Evolutionary conservation across 2,113 vertebrate genomes (phyloP).

Genomic region (Plestiodon gilberti): DNA sequence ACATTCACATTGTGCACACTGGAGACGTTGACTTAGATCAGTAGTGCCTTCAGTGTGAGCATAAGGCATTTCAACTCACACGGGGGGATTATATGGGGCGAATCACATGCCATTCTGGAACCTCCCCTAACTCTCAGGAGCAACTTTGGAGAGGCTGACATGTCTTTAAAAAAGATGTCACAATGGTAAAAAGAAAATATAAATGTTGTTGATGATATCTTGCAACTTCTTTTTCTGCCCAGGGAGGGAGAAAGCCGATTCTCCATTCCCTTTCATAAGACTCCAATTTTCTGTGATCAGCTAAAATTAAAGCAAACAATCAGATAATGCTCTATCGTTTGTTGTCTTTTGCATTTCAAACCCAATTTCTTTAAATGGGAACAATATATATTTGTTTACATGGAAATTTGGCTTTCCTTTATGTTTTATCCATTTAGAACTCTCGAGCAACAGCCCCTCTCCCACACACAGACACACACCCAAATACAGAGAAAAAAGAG

Average conservation of each 20-base stretch:
- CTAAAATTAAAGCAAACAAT: not conserved
- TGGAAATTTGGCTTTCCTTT: conserved; percentile 50
- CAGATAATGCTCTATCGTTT: not conserved
- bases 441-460: conserved; percentile 33
- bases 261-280: conserved; percentile 41
- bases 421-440: conserved; percentile 40
- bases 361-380: conserved; percentile 1
- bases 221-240: conserved; percentile 44
- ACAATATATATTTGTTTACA: conserved; percentile 40
- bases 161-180: not conserved
- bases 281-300: not conserved
- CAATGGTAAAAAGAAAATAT: conserved; percentile 16
- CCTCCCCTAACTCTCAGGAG: too few relatives aligned
- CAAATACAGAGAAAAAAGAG: conserved; percentile 35
- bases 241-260: not conserved
- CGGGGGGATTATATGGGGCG: not conserved
- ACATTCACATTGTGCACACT: not conserved
- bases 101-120: not conserved
- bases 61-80: not conserved
- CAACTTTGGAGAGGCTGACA: not conserved
- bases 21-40: not conserved
- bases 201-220: conserved; percentile 52
- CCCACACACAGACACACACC: conserved; percentile 4
- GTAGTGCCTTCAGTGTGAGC: not conserved
- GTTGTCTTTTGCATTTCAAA: conserved; percentile 9